Base-by-base conservation (phyloP, 2,888 invertebrate species). In the Thumatha senex region DNA sequence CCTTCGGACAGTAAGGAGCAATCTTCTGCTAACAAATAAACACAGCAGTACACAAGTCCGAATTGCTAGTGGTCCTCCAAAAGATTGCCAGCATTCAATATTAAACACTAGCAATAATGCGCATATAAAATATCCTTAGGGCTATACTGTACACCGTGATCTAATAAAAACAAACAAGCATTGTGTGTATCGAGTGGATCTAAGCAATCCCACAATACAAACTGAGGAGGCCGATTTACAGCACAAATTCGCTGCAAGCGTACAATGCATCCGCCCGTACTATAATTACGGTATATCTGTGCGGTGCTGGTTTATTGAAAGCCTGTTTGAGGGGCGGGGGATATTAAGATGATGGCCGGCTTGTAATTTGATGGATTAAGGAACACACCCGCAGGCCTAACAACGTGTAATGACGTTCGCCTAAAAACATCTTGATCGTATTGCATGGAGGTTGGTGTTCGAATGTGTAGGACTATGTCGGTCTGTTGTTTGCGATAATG, bases 311-410 rank as follows among this genome's bases (percentile, higher is more conserved):
- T 78, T 89, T 89, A 89, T 90, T 89, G 89, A 89, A 89, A 88
- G 87, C 80, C 81, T 76, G 77, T 67, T 60, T 70, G 74, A 76
- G 82, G 85, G 91, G 89, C 89, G 89, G 89, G 80, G 85, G 80
- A 84, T 83, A 90, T 90, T 90, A 90, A 84, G 84, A 82, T 83
- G 86, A 86, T 87, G 79, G 79, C 80, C 78, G 86, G 84, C 86
- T 86, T 80, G 87, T 88, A 89, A 90, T 90, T 90, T 89, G 89
- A 87, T 85, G 85, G 83, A 89, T 87, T 83, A 84, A 83, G 86
- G 88, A 83, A 87, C 80, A 83, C 81, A 84, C 85, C 86, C 86
- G 86, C 78, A 63, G 82, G 81, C 79, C 74, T 72, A 83, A 83
- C 83, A 72, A 79, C 77, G 72, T 73, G 80, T 84, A 87, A 86